Evolutionary conservation across 1,140 invertebrate species (phyloP).

Genomic region (Paraescarpia echinospica): DNA sequence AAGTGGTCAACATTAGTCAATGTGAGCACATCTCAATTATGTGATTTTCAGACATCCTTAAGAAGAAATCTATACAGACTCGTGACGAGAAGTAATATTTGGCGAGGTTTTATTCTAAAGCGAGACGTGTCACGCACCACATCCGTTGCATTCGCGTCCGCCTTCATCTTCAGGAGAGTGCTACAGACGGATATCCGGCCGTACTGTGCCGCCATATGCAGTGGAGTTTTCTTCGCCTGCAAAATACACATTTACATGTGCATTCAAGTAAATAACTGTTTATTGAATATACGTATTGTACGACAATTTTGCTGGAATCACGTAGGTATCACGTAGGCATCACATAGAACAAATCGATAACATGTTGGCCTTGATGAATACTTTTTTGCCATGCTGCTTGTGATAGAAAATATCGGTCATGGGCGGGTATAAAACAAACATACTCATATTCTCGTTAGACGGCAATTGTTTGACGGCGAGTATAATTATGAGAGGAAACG

Average conservation of each 20-base stretch:
- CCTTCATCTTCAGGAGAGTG: constrained; percentile 89
- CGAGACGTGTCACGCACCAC: constrained; percentile 68
- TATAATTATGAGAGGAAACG: no score
- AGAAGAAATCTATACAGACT: background rate
- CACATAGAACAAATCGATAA: no score
- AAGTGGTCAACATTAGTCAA: no score
- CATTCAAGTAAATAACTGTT: no score
- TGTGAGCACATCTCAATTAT: no score
- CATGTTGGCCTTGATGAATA: no score
- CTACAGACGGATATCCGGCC: constrained; percentile 90
- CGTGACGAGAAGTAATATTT: background rate
- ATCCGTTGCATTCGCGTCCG: constrained; percentile 94
- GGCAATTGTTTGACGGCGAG: no score
- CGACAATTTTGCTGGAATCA: background rate
- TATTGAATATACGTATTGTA: background rate
- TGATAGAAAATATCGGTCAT: no score
- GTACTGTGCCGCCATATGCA: constrained; percentile 75
- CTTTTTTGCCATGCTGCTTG: no score
- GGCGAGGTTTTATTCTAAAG: background rate
- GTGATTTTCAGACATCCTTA: background rate
- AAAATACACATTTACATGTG: background rate
- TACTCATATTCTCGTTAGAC: no score
- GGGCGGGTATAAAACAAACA: no score
- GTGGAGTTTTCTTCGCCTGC: constrained; percentile 63
- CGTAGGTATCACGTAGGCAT: no score